Base-by-base conservation (phyloP, 2,888 invertebrate species). In the Clunio marinus region DNA sequence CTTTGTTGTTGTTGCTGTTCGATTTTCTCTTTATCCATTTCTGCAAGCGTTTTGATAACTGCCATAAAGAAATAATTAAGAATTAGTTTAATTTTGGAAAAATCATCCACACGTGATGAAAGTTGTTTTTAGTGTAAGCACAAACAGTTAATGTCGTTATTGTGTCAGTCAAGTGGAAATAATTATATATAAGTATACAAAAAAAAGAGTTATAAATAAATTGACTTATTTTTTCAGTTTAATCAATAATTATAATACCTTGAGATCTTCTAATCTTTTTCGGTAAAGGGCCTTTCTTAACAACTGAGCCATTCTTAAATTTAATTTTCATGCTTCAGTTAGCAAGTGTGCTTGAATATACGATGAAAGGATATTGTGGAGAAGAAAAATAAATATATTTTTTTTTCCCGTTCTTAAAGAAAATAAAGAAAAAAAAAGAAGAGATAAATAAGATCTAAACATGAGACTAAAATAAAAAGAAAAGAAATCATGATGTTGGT, bases 241-340 rank as follows among this genome's bases (percentile, higher is more conserved):
- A n/a, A n/a, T n/a, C n/a, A 41, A 7, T 8, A 1, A 1, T 15
- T 46, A 8, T 13, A 22, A 15, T 66, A 66, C 66, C 66, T 66
- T 66, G 51, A 32, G 28, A 28, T 35, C 22, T 51, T 35, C 22
- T 66, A 55, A 66, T 15, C 27, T 55, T 66, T 55, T 32, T 66
- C 15, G 25, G 32, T 17, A 35, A 25, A n/a, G 60, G 35, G 17
- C 20, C 35, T 63, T 63, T 63, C 46, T 65, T 66, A 25, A 27
- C 55, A 55, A 66, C 46, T 46, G 66, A 55, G 35, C 66, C 66
- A 66, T 66, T 66, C 22, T 66, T 66, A 55, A 66, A 66, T 32
- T 66, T 66, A 55, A 66, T 66, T 66, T 66, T 66, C 66, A 66
- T 66, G 22, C 32, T 55, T 32, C 32, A 15, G 35, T 28, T 28